A percentile compares a stretch with the other conserved stretches of the same genome.
Conservation (phyloP, 2,888 invertebrate genomes). For the Pachymerium ferrugineum region DNA sequence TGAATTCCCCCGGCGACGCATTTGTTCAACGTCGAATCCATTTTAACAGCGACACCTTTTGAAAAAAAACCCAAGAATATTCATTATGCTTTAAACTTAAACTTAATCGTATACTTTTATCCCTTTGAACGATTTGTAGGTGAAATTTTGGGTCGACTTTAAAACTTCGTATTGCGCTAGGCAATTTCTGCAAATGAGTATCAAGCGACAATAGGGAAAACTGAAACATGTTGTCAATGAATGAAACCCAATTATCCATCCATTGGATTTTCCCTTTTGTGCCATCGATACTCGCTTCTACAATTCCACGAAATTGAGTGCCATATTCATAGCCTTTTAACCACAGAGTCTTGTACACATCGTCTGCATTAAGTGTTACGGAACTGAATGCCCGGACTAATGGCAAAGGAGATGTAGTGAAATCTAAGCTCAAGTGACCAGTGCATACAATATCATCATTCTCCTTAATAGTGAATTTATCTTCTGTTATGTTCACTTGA, state of each 20-base stretch:
- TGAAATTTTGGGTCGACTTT: background rate
- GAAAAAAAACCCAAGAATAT: background rate
- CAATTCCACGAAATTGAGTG: constrained; percentile 42
- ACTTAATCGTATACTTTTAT: too few relatives aligned
- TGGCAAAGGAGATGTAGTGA: too few relatives aligned
- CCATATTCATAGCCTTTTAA: constrained; percentile 38
- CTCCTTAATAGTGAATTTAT: background rate
- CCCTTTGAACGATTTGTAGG: too few relatives aligned
- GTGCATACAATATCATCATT: background rate
- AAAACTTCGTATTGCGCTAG: background rate
- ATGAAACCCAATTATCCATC: constrained; percentile 2
- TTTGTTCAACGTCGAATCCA: background rate
- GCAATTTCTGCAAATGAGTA: background rate
- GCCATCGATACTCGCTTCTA: constrained; percentile 38
- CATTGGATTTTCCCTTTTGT: background rate
- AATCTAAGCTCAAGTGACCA: too few relatives aligned
- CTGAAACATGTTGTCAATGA: constrained; percentile 5
- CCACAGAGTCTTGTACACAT: constrained; percentile 36
- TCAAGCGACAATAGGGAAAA: background rate
- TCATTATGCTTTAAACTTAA: too few relatives aligned
- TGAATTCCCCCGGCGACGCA: background rate
- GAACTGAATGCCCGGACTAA: too few relatives aligned
- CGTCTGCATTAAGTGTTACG: background rate
- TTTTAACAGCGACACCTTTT: background rate
- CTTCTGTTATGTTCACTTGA: background rate